Evolutionary conservation across 2,113 vertebrate genomes (phyloP).

Genomic region (Phasianus colchicus): DNA sequence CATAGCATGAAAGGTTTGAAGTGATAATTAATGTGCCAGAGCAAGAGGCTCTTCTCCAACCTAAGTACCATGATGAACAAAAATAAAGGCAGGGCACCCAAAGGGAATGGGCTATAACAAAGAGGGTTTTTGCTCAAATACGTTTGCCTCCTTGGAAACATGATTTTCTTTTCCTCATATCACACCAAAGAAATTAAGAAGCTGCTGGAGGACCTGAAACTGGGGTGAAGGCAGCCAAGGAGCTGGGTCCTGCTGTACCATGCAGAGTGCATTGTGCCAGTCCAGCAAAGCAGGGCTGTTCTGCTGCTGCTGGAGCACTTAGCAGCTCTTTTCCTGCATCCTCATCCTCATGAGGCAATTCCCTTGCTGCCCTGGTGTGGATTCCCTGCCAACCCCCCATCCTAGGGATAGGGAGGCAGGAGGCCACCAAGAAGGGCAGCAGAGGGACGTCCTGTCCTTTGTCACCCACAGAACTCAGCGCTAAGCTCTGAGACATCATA

Average conservation of each 20-base stretch:
- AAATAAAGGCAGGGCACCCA: neutral
- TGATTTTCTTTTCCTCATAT: neutral
- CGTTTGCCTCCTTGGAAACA: neutral
- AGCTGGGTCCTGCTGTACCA: rapidly evolving
- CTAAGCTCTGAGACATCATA: neutral
- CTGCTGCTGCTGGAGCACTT: neutral
- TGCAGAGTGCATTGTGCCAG: rapidly evolving
- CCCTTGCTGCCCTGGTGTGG: neutral
- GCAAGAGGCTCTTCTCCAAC: neutral
- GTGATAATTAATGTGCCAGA: neutral
- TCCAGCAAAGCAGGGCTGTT: neutral
- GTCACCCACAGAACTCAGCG: neutral
- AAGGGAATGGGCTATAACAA: neutral
- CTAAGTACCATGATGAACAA: neutral
- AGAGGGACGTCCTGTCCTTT: neutral
- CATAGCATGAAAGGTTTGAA: neutral
- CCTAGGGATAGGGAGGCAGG: neutral
- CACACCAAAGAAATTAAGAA: neutral
- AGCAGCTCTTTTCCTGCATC: neutral
- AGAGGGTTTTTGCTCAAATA: neutral
- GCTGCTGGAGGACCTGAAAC: neutral
- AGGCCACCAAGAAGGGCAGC: neutral
- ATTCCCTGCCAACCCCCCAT: too few relatives aligned
- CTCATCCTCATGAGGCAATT: neutral
- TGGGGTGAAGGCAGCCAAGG: neutral